Percentiles rank a stretch among this genome's conserved stretches.
Conservation (phyloP, 2,113 vertebrate genomes). For the Tyrannus savana region DNA sequence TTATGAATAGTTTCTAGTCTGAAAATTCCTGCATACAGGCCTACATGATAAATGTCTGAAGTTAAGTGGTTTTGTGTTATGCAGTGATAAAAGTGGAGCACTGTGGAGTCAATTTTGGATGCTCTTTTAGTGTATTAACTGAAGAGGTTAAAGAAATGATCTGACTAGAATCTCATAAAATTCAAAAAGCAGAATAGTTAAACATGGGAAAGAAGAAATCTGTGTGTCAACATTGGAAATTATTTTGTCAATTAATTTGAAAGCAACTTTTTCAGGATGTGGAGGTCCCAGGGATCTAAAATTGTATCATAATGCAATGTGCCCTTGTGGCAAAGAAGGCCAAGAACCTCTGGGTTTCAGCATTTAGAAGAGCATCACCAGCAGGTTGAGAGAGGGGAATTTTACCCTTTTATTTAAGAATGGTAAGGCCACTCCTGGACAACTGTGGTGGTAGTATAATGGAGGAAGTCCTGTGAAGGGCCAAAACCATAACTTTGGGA, state of each 20-base stretch:
- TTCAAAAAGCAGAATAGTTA: not conserved
- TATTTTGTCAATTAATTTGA: not conserved
- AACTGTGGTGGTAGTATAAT: not conserved
- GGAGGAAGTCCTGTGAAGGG: not conserved
- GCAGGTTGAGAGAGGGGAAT: not conserved
- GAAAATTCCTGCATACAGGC: not conserved
- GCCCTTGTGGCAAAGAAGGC: fast-evolving
- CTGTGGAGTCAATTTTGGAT: not conserved
- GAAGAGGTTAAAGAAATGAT: not conserved
- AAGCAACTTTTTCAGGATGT: not conserved
- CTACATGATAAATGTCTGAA: fast-evolving
- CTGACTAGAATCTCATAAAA: not conserved
- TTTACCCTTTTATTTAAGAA: not conserved
- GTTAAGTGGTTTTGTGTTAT: not conserved
- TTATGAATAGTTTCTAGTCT: not conserved
- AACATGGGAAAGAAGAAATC: not conserved
- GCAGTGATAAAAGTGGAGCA: not conserved
- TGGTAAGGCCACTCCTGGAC: not conserved
- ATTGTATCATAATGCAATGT: not conserved
- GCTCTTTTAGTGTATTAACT: not conserved
- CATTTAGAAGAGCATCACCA: not conserved
- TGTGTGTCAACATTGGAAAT: not conserved
- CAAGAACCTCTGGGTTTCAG: not conserved
- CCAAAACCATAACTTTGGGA: not conserved
- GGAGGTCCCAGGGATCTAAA: not conserved